phyloP scores from a whole-genome alignment of 2,797 vertebrate species.

The Spheniscus humboldti region DNA sequence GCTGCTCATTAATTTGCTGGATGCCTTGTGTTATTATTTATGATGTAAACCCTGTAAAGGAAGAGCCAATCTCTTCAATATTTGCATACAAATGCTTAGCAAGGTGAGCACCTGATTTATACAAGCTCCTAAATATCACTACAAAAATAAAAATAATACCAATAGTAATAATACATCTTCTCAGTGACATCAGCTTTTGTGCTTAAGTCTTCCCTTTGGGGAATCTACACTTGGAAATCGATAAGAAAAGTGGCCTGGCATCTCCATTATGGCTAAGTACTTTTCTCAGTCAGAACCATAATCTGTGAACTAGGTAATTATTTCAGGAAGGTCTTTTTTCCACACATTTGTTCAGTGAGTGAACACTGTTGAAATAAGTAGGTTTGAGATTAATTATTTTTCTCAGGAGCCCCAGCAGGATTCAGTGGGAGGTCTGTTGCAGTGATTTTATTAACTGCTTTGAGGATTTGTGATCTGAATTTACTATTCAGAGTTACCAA shows the following conservation, averaged over 20 bases:
- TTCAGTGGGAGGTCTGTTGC: conserved; percentile 26
- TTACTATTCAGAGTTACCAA: neutral
- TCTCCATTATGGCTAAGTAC: neutral
- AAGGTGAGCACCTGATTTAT: neutral
- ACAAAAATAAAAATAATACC: neutral
- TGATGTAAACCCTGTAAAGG: neutral
- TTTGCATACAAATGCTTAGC: neutral
- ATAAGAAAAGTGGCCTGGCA: neutral
- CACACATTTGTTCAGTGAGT: neutral
- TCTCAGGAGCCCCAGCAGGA: conserved; percentile 11
- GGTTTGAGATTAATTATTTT: conserved; percentile 53
- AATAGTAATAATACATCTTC: neutral
- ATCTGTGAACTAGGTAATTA: conserved; percentile 8
- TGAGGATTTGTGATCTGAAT: neutral
- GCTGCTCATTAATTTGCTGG: neutral
- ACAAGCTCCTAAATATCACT: neutral
- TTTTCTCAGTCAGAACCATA: neutral
- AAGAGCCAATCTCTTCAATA: neutral
- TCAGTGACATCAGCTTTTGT: neutral
- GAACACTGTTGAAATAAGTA: conserved; percentile 23
- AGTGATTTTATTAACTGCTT: conserved; percentile 11
- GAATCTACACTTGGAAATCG: neutral
- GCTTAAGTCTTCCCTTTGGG: neutral
- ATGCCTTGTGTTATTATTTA: neutral
- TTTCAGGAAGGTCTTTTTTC: conserved; percentile 8